Base-by-base conservation (phyloP, 2,797 vertebrate species). In the Odontamblyopus lacepedii region DNA sequence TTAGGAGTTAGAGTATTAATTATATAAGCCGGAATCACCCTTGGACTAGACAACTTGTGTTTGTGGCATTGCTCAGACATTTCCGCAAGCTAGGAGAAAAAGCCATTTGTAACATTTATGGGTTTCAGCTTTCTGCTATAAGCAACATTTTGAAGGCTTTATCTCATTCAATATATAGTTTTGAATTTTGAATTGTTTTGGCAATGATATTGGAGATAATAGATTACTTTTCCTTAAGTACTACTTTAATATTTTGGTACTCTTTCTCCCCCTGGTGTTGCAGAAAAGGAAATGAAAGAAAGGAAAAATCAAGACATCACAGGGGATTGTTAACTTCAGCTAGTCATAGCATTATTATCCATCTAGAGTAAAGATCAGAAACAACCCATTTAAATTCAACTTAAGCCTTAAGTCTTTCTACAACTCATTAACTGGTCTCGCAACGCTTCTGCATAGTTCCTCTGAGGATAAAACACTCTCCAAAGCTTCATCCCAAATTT, bases 401-500 rank as follows among this genome's bases (percentile, higher is more conserved):
- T 60, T 75, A 2, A 55, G 44, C 70, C 71, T 76, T 18, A 44
- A 26, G 35, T 61, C 27, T 63, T 75, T 35, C 70, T 56, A 27
- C 30, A 61, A 62, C 66, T 71, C 63, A 63, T 71, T 67, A 74
- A 30, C 75, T 73, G 74, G 71, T 73, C 29, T 62, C 9, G 8
- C 23, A 48, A 44, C 61, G 61, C 18, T 0, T 48, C 60, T 48
- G 66, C 63, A 56, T 27, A 19, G 70, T 59, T 76, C 59, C 53
- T 69, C 67, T 75, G 75, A 57, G 74, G 84, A 77, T 27, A 79
- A 70, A 18, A 59, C 74, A 67, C 16, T n/a, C 57, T 69, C 70
- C 35, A 74, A 81, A 88, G 83, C 79, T 69, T 74, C 81, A 74
- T 87, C 85, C 79, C 71, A 83, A 78, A 85, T 91, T 81, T 80